These are phyloP conservation scores for Hydrotaea diabolus DNA, from an alignment of 2,888 invertebrate genomes.

Conservation along the genomic window DNA sequence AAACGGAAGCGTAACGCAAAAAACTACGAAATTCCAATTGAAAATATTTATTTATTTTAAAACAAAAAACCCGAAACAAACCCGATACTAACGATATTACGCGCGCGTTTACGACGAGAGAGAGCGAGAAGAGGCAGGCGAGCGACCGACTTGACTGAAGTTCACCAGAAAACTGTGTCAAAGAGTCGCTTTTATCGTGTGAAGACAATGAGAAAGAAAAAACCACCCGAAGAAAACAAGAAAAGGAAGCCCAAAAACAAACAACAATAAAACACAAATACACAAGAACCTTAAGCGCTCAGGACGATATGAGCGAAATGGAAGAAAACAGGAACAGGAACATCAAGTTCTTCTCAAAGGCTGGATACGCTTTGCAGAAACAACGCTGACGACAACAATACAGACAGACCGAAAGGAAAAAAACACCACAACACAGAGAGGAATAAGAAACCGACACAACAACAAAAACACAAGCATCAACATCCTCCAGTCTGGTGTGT, in stretches of 20 bases:
- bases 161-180: conserved; percentile 80
- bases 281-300: not conserved
- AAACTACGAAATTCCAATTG: conserved; percentile 32
- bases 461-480: conserved; percentile 5
- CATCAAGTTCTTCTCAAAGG: not conserved
- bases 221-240: conserved; percentile 56
- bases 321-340: conserved; percentile 47
- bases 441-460: no score
- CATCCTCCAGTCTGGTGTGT: not conserved
- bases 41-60: conserved; percentile 39
- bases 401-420: conserved; percentile 21
- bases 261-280: not conserved
- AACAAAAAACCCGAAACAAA: conserved; percentile 43
- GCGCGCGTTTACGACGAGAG: conserved; percentile 58
- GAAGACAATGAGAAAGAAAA: conserved; percentile 72
- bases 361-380: conserved; percentile 28
- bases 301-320: not conserved
- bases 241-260: not conserved
- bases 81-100: conserved; percentile 55
- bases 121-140: conserved; percentile 20
- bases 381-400: not conserved
- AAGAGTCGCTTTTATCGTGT: conserved; percentile 71
- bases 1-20: no score
- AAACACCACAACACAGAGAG: no score
- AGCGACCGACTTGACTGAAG: conserved; percentile 80